phyloP scores from a whole-genome alignment of 2,797 vertebrate species.

The Acipenser transmontanus region DNA sequence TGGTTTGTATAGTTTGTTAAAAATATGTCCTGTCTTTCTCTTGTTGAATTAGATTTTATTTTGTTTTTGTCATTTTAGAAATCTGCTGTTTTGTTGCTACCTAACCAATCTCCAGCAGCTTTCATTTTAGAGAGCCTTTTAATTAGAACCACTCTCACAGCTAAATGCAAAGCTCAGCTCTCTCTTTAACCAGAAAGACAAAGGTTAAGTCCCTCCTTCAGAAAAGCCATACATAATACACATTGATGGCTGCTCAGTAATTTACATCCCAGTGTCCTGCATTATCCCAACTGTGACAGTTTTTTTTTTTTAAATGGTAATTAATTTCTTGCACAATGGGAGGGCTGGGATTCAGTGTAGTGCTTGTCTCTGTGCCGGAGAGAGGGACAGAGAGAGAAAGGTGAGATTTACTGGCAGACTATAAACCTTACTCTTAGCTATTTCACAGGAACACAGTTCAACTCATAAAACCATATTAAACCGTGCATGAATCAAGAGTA shows the following conservation, averaged over 20 bases:
- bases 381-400: constrained; percentile 12
- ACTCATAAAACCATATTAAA: too few relatives aligned
- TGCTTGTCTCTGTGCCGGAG: constrained; percentile 13
- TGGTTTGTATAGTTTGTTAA: too few relatives aligned
- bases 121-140: too few relatives aligned
- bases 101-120: too few relatives aligned
- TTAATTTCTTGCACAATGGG: constrained; percentile 8
- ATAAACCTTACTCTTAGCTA: background rate
- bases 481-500: too few relatives aligned
- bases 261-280: constrained; percentile 16
- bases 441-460: too few relatives aligned
- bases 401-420: constrained; percentile 9
- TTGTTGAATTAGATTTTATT: too few relatives aligned
- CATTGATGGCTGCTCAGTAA: constrained; percentile 15
- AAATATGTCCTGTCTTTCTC: too few relatives aligned
- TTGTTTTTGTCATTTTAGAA: too few relatives aligned
- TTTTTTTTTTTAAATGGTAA: constrained; percentile 25
- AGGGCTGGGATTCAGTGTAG: constrained; percentile 13
- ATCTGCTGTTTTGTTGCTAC: too few relatives aligned
- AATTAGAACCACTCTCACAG: background rate
- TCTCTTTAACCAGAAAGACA: background rate
- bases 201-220: background rate
- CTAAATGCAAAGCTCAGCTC: background rate
- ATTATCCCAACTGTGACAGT: constrained; percentile 14
- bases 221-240: constrained; percentile 8